These are phyloP conservation scores for Leptopilina boulardi DNA, from an alignment of 1,140 invertebrate species.

Conservation along the genomic window DNA sequence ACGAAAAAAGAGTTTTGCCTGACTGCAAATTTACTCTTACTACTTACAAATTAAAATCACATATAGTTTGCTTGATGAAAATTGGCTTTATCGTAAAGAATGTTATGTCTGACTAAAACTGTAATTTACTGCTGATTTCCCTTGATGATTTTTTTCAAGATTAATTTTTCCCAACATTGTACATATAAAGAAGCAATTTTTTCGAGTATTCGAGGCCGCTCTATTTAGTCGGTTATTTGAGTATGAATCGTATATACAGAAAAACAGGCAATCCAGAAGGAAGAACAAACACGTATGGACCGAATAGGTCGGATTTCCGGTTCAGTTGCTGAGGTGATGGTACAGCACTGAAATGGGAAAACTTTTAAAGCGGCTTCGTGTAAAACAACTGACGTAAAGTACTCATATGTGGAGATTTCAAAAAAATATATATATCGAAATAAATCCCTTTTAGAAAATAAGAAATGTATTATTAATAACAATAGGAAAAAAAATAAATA, in stretches of 20 bases:
- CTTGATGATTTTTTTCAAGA: not conserved
- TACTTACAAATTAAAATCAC: too few species aligned
- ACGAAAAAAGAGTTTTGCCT: too few species aligned
- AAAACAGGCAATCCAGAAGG: slow-evolving; percentile 2
- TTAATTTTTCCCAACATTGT: not conserved
- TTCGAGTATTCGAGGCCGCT: not conserved
- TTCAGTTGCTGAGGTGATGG: slow-evolving; percentile 26
- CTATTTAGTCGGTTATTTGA: not conserved
- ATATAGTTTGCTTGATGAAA: too few species aligned
- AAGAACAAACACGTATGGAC: slow-evolving; percentile 14
- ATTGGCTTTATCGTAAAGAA: too few species aligned
- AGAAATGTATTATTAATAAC: not conserved
- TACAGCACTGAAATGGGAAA: slow-evolving; percentile 24
- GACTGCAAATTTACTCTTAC: too few species aligned
- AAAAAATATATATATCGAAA: not conserved
- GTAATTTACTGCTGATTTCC: too few species aligned
- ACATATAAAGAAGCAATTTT: not conserved
- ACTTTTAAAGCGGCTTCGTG: slow-evolving; percentile 15
- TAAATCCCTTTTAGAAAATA: not conserved
- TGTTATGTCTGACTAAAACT: too few species aligned
- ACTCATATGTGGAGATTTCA: not conserved
- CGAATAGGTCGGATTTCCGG: slow-evolving; percentile 12
- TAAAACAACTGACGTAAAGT: slow-evolving; percentile 8
- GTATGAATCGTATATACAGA: not conserved
- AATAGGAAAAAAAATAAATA: not conserved